Evolutionary conservation across 2,797 vertebrate genomes (phyloP).

Genomic region (Mionectes olivaceus): DNA sequence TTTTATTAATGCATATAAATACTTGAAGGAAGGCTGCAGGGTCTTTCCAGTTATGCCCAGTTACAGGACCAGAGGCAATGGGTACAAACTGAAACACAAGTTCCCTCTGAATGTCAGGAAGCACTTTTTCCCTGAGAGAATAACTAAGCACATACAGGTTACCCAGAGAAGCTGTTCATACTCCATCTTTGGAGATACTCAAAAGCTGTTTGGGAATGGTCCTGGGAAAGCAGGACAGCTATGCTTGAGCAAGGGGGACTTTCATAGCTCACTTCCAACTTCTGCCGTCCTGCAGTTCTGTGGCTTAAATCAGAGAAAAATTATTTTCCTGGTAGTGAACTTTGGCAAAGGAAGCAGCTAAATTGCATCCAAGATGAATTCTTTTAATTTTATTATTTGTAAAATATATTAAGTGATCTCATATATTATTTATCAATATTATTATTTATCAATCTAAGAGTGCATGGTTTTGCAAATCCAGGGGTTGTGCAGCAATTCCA

Average conservation of each 20-base stretch:
- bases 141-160: neutral
- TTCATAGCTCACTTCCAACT: neutral
- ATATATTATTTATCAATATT: neutral
- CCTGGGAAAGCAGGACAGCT: neutral
- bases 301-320: neutral
- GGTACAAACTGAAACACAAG: neutral
- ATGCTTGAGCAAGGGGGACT: neutral
- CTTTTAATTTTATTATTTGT: neutral
- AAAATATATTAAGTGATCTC: neutral
- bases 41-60: neutral
- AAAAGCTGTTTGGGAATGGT: neutral
- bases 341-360: neutral
- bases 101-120: neutral
- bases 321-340: neutral
- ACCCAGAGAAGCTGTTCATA: neutral
- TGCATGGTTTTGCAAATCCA: neutral
- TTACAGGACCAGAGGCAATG: neutral
- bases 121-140: neutral
- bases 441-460: neutral
- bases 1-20: neutral
- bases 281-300: neutral
- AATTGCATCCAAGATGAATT: neutral
- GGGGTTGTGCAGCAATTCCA: neutral
- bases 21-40: neutral
- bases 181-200: neutral